Evolutionary conservation across 1,140 invertebrate genomes (phyloP).

Genomic region (Camponotus pennsylvanicus): DNA sequence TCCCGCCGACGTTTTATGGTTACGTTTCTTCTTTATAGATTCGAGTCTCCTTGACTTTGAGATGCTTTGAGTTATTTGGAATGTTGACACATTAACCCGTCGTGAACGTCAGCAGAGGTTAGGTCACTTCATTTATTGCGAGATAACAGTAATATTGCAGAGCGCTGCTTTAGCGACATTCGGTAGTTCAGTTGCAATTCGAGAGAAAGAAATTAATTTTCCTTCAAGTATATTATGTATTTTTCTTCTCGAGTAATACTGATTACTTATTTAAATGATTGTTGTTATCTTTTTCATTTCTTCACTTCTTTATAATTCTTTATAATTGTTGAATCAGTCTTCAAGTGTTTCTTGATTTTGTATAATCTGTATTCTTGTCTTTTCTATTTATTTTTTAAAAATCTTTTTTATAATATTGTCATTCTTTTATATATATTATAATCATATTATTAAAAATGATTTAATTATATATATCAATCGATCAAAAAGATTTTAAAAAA

Average conservation of each 20-base stretch:
- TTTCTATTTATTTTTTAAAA: background rate
- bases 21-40: background rate
- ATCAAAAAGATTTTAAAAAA: no score
- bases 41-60: background rate
- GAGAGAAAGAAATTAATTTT: background rate
- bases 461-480: background rate
- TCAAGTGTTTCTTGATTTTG: background rate
- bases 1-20: conserved; percentile 68
- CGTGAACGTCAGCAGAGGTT: background rate
- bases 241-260: background rate
- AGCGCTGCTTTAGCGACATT: background rate
- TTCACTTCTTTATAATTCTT: background rate
- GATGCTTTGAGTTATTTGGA: background rate
- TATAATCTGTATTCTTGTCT: background rate
- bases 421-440: background rate
- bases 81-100: conserved; percentile 19
- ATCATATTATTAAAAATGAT: background rate
- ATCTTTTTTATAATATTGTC: background rate
- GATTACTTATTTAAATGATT: background rate
- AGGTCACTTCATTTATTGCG: background rate
- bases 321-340: background rate
- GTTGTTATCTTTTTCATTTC: background rate
- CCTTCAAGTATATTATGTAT: background rate
- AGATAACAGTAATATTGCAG: background rate
- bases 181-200: background rate